Conservation (phyloP, 1,140 invertebrate genomes). For the Gryllus bimaculatus region DNA sequence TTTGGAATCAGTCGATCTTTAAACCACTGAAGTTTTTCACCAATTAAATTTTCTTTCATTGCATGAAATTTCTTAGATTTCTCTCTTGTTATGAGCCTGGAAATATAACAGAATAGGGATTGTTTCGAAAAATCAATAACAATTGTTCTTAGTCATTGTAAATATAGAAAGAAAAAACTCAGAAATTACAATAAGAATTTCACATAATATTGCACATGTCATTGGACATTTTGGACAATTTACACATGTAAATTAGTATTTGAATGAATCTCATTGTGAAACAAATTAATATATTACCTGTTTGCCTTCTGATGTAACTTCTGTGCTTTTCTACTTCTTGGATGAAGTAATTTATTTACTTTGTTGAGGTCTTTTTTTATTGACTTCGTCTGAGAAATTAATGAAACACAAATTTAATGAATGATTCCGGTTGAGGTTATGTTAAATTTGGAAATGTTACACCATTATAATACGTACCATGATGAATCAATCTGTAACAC, state of each 20-base stretch:
- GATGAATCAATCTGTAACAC: too few species aligned
- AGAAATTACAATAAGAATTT: constrained; percentile 11
- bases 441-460: too few species aligned
- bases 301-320: constrained; percentile 34
- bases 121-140: neutral
- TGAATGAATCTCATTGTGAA: constrained; percentile 9
- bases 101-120: constrained; percentile 24
- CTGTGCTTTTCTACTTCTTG: constrained; percentile 64
- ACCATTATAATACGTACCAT: too few species aligned
- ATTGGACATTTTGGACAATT: constrained; percentile 15
- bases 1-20: constrained; percentile 46
- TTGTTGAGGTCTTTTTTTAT: constrained; percentile 11
- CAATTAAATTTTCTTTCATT: constrained; percentile 58
- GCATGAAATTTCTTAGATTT: constrained; percentile 50
- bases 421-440: neutral
- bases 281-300: constrained; percentile 12
- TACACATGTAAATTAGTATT: constrained; percentile 9
- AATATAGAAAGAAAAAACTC: too few species aligned
- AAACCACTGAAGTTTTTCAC: constrained; percentile 64
- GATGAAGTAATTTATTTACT: constrained; percentile 48
- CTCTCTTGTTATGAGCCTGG: constrained; percentile 47
- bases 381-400: constrained; percentile 11
- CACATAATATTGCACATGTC: constrained; percentile 7
- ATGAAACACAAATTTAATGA: neutral
- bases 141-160: too few species aligned